A percentile compares a stretch with the other conserved stretches of the same genome.
These are phyloP conservation scores for Oryzias woworae DNA, from an alignment of 2,113 vertebrate genomes.

Conservation along the genomic window DNA sequence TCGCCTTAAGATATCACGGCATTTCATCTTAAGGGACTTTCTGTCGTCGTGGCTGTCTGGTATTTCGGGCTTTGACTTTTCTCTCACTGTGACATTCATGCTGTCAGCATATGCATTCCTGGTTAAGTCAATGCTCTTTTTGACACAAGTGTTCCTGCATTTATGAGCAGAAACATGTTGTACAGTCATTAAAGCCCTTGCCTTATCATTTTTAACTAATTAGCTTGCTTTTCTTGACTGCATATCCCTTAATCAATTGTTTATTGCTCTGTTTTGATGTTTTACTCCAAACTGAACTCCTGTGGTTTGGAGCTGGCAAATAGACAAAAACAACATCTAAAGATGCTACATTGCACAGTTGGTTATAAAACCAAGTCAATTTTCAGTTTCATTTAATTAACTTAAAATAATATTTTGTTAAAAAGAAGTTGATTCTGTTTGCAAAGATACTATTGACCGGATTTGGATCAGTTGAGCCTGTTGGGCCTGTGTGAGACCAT, in stretches of 20 bases:
- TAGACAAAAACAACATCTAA: background rate
- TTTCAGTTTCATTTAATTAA: too few relatives aligned
- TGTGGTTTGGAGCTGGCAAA: background rate
- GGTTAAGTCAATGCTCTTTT: constrained; percentile 20
- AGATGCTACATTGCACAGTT: background rate
- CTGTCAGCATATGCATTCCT: constrained; percentile 51
- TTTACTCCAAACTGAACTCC: background rate
- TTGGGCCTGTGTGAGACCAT: too few relatives aligned
- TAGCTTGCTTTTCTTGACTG: background rate
- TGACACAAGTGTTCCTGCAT: background rate
- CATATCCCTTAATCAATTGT: background rate
- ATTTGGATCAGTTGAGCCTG: too few relatives aligned
- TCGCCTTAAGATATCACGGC: constrained; percentile 43
- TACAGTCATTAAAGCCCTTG: background rate
- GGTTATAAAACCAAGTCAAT: too few relatives aligned
- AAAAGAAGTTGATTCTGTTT: too few relatives aligned
- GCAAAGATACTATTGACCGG: too few relatives aligned
- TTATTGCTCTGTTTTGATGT: background rate
- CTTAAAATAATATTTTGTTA: too few relatives aligned
- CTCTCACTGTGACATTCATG: constrained; percentile 41
- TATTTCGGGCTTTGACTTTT: constrained; percentile 57
- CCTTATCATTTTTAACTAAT: background rate
- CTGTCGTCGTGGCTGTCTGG: constrained; percentile 61
- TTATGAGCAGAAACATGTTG: background rate
- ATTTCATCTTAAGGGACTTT: constrained; percentile 53